A percentile compares a stretch with the other conserved stretches of the same genome.
Evolutionary conservation across 2,888 invertebrate genomes (phyloP).

Genomic region (Habroteleia sp.): DNA sequence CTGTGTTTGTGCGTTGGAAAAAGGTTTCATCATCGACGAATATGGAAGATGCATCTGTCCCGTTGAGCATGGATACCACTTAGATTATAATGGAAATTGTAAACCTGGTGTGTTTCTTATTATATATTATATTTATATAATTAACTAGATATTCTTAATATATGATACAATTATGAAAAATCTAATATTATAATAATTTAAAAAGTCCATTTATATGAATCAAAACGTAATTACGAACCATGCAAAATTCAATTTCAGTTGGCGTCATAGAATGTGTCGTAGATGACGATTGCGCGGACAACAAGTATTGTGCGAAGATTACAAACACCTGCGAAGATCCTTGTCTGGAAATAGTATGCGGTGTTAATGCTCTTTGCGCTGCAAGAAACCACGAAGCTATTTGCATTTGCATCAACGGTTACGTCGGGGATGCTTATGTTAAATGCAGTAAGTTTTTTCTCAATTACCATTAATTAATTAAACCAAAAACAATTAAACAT

Average conservation of each 20-base stretch:
- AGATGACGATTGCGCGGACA: slow-evolving; percentile 89
- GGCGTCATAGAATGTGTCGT: slow-evolving; percentile 84
- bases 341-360: slow-evolving; percentile 88
- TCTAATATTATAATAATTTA: no score
- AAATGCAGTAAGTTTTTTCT: slow-evolving; percentile 87
- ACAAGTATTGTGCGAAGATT: slow-evolving; percentile 87
- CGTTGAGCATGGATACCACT: slow-evolving; percentile 85
- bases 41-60: slow-evolving; percentile 89
- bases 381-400: slow-evolving; percentile 88
- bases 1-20: slow-evolving; percentile 90
- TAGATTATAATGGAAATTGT: slow-evolving; percentile 85
- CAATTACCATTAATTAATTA: no score
- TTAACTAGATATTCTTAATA: no score
- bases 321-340: slow-evolving; percentile 90
- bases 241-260: no score
- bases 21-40: slow-evolving; percentile 89
- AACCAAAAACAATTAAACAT: no score
- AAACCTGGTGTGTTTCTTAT: no score
- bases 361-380: slow-evolving; percentile 89
- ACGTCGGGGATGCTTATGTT: slow-evolving; percentile 88
- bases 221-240: no score
- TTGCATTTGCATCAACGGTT: slow-evolving; percentile 90
- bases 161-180: no score
- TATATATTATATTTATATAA: no score
- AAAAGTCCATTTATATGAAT: no score